Evolutionary conservation across 2,113 vertebrate genomes (phyloP).

Genomic region (Pionites leucogaster): DNA sequence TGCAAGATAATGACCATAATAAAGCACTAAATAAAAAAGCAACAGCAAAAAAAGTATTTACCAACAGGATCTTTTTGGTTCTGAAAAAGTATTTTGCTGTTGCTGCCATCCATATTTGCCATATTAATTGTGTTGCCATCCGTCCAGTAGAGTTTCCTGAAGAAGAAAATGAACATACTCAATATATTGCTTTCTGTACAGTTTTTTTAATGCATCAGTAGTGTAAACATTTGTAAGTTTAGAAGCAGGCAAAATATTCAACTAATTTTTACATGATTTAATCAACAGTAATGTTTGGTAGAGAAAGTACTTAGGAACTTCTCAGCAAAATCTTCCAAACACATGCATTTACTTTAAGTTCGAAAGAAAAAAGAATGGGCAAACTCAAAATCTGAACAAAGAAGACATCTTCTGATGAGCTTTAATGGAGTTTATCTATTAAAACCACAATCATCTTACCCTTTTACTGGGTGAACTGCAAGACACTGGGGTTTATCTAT

Average conservation of each 20-base stretch:
- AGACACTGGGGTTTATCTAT: conserved; percentile 97
- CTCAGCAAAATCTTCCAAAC: not conserved
- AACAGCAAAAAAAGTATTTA: conserved; percentile 66
- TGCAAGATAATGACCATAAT: not conserved
- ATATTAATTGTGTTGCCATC: conserved; percentile 97
- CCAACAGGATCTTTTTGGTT: conserved; percentile 96
- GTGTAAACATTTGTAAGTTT: not conserved
- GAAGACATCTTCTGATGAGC: not conserved
- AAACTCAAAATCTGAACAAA: not conserved
- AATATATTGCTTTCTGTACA: not conserved
- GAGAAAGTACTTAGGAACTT: not conserved
- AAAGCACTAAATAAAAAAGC: not conserved
- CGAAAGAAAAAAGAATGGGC: not conserved
- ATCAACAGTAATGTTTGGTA: not conserved
- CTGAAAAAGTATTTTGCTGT: conserved; percentile 96
- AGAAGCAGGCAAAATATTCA: not conserved
- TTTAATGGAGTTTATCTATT: not conserved
- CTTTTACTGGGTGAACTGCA: conserved; percentile 91
- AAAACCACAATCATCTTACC: conserved; percentile 81
- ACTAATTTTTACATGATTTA: not conserved
- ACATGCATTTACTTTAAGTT: not conserved
- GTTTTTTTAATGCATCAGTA: not conserved
- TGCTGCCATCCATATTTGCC: conserved; percentile 98
- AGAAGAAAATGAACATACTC: not conserved
- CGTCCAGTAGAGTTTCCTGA: conserved; percentile 96